Evolutionary conservation across 2,797 vertebrate species (phyloP).

Genomic region (Anomalospiza imberbis): DNA sequence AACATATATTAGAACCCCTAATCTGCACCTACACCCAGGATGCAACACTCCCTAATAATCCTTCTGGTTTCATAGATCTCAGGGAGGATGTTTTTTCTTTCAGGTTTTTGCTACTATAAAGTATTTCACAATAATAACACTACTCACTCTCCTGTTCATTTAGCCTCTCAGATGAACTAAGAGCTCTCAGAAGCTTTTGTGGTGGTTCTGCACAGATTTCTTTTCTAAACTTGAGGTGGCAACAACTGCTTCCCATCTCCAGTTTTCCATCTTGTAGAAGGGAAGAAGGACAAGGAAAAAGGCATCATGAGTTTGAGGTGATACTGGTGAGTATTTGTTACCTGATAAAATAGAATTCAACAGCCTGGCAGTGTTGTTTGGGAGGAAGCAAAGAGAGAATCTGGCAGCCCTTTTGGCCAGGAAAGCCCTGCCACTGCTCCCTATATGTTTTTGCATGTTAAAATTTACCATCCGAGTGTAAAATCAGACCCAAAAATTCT

Average conservation of each 20-base stretch:
- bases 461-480: not conserved
- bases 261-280: not conserved
- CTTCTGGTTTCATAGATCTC: not conserved
- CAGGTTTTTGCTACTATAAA: not conserved
- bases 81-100: not conserved
- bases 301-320: not conserved
- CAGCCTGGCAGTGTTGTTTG: not conserved
- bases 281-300: conserved; percentile 6
- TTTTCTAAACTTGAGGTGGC: not conserved
- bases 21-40: too few relatives aligned
- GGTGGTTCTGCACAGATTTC: not conserved
- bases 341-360: not conserved
- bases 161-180: not conserved
- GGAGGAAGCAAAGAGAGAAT: not conserved
- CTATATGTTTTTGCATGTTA: not conserved
- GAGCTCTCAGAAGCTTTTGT: not conserved
- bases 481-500: not conserved
- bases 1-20: too few relatives aligned
- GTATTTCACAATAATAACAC: not conserved
- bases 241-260: not conserved
- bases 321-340: not conserved
- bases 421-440: not conserved
- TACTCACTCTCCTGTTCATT: not conserved
- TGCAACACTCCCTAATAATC: not conserved
- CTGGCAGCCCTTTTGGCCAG: not conserved